Evolutionary conservation across 2,888 invertebrate genomes (phyloP), one percentile per base, ranked within the genome.

Genomic region (Agelastica alni): DNA sequence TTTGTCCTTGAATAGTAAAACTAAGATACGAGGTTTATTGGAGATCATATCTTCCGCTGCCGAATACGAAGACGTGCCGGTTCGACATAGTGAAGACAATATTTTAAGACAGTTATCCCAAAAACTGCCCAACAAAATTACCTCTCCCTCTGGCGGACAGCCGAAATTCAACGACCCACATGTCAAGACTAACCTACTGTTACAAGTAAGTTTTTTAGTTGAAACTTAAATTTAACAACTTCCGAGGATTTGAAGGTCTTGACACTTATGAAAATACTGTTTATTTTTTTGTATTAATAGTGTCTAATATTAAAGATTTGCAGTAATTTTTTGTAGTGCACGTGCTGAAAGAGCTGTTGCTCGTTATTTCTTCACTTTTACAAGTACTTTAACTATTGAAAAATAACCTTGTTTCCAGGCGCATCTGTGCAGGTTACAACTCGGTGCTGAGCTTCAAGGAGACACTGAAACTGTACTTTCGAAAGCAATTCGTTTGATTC

Each of bases 11-110:
- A 97, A 96, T 65, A 93, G 85, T 68, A 99, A 98, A 80, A 99
- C 98, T 0, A 99, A 99, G 80, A 93, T 98, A 56, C 86, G 96
- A 7, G 97, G 98, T 1, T 82, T 99, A 5, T 79, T 99, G 67
- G 99, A 99, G 81, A 99, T 99, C 72, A 95, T 99, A 59, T 92
- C 97, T 0, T 95, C 94, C 1, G 98, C 99, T 0, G 94, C 95
- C 0, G 99, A 99, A 78, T 99, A 96, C 78, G 92, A 95, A 58
- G 89, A 89, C 65, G 87, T 99, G 49, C 90, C 94, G 28, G 95
- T 99, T 48, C 79, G 99, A 5, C 98, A 99, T 72, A 88, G 92
- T 5, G 99, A 99, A 77, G 97, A 98, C 74, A 86, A 87, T 64
- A 85, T 98, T 51, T 81, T 99, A 57, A 72, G 79, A 34, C 80